Evolutionary conservation across 1,140 invertebrate genomes (phyloP).

Genomic region (Rhopalosiphum padi): DNA sequence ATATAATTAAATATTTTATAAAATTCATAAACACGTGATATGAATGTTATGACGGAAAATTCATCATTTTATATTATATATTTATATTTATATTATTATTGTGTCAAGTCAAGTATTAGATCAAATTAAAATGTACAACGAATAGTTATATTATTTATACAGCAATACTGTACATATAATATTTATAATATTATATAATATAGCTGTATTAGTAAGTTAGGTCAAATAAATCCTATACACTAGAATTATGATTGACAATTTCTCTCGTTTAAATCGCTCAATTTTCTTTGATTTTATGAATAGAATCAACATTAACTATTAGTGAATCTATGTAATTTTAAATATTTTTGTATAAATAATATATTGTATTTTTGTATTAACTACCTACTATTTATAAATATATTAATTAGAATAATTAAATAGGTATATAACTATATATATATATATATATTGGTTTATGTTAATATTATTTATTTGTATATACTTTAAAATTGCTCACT

Average conservation of each 20-base stretch:
- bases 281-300: constrained; percentile 11
- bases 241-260: neutral
- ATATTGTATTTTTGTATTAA: neutral
- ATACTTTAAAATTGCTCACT: constrained; percentile 46
- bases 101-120: neutral
- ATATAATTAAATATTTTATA: neutral
- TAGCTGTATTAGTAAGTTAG: neutral
- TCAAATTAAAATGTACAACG: constrained; percentile 41
- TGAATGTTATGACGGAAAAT: neutral
- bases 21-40: constrained; percentile 19
- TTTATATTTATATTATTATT: neutral
- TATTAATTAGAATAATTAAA: neutral
- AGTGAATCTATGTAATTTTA: neutral
- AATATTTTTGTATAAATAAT: neutral
- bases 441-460: neutral
- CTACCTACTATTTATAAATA: neutral
- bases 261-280: neutral
- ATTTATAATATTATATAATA: neutral
- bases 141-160: neutral
- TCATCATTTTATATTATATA: neutral
- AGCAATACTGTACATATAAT: neutral
- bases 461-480: constrained; percentile 43
- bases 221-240: neutral
- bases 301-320: constrained; percentile 24
- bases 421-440: neutral